Conservation (phyloP, 2,888 invertebrate genomes). For the Apamea epomidion region DNA sequence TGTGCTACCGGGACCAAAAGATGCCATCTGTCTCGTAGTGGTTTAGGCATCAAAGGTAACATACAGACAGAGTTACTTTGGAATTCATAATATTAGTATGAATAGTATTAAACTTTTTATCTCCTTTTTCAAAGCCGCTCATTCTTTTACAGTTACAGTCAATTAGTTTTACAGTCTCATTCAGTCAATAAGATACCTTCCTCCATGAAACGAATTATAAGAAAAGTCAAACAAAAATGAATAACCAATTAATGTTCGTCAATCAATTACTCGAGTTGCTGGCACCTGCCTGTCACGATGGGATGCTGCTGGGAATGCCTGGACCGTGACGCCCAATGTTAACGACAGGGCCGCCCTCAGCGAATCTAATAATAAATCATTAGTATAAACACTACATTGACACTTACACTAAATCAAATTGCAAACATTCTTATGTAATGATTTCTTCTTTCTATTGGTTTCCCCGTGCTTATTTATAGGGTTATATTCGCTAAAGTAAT, state of each 20-base stretch:
- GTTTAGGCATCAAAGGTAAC: no score
- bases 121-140: background rate
- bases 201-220: background rate
- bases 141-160: background rate
- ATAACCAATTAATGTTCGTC: background rate
- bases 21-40: no score
- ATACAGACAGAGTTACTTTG: no score
- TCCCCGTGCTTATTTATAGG: background rate
- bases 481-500: background rate
- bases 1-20: background rate
- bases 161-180: background rate
- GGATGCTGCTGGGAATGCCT: conserved; percentile 77
- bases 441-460: conserved; percentile 30
- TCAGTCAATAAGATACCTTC: background rate
- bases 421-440: conserved; percentile 1
- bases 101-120: background rate
- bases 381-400: conserved; percentile 52
- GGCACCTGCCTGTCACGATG: conserved; percentile 70
- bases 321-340: conserved; percentile 79
- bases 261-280: conserved; percentile 68
- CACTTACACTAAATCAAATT: conserved; percentile 42
- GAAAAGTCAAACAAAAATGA: background rate
- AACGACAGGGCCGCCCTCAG: conserved; percentile 79
- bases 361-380: conserved; percentile 70
- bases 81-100: background rate